A percentile compares a stretch with the other conserved stretches of the same genome.
Conservation (phyloP, 2,797 vertebrate genomes). For the Acropternis orthonyx region DNA sequence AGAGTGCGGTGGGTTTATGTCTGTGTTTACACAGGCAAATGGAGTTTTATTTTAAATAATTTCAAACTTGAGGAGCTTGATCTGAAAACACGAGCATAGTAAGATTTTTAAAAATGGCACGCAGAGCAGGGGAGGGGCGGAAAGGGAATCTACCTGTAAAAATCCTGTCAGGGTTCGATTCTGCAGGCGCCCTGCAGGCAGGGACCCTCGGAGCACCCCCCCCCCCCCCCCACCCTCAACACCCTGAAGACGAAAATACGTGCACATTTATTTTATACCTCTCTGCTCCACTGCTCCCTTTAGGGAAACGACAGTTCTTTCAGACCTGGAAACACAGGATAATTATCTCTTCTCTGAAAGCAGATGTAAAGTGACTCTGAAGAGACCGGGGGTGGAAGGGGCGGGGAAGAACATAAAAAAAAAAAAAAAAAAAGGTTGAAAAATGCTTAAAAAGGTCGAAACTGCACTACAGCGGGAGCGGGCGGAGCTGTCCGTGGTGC, state of each 20-base stretch:
- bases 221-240: too few species aligned
- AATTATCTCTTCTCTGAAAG: not conserved
- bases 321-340: not conserved
- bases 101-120: rapidly evolving
- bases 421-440: rapidly evolving
- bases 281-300: not conserved
- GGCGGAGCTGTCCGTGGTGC: conserved; percentile 65
- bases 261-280: not conserved
- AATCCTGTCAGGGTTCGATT: not conserved
- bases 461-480: rapidly evolving
- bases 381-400: not conserved
- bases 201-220: not conserved
- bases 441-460: rapidly evolving
- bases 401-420: not conserved
- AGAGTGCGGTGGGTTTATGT: not conserved
- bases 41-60: not conserved
- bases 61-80: not conserved
- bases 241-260: not conserved
- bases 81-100: not conserved
- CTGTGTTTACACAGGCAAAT: not conserved
- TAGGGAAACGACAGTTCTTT: not conserved
- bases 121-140: not conserved
- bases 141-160: not conserved
- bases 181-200: not conserved
- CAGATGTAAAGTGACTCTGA: not conserved